Evolutionary conservation across 2,888 invertebrate genomes (phyloP).

Genomic region (Hypsopygia costalis): DNA sequence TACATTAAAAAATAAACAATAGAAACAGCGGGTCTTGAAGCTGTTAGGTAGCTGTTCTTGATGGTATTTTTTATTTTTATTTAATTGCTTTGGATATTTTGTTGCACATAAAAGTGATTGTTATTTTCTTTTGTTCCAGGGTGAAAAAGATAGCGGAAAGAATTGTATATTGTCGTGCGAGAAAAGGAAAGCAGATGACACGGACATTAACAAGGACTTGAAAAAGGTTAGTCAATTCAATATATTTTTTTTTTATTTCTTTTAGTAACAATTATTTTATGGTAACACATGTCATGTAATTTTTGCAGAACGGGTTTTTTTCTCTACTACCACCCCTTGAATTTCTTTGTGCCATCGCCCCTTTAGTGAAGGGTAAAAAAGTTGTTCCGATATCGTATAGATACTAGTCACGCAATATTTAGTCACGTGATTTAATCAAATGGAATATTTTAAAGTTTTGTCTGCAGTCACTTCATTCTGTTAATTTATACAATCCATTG

Average conservation of each 20-base stretch:
- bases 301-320: too few relatives aligned
- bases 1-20: too few relatives aligned
- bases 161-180: constrained; percentile 84
- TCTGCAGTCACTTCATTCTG: too few relatives aligned
- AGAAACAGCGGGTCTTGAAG: too few relatives aligned
- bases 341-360: neutral
- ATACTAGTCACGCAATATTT: neutral
- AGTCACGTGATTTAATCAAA: neutral
- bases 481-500: too few relatives aligned
- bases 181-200: constrained; percentile 91
- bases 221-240: constrained; percentile 91
- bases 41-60: too few relatives aligned
- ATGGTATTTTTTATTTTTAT: too few relatives aligned
- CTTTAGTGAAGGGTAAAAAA: neutral
- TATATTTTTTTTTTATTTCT: too few relatives aligned
- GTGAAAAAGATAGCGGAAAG: constrained; percentile 83
- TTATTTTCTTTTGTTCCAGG: constrained; percentile 59
- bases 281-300: neutral
- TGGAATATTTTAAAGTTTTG: neutral
- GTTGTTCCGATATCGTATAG: neutral
- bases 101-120: too few relatives aligned
- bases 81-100: too few relatives aligned
- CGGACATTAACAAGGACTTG: constrained; percentile 90
- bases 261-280: too few relatives aligned
- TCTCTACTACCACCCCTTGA: too few relatives aligned